Conservation (phyloP, 2,888 invertebrate genomes). For the Leucoma salicis region DNA sequence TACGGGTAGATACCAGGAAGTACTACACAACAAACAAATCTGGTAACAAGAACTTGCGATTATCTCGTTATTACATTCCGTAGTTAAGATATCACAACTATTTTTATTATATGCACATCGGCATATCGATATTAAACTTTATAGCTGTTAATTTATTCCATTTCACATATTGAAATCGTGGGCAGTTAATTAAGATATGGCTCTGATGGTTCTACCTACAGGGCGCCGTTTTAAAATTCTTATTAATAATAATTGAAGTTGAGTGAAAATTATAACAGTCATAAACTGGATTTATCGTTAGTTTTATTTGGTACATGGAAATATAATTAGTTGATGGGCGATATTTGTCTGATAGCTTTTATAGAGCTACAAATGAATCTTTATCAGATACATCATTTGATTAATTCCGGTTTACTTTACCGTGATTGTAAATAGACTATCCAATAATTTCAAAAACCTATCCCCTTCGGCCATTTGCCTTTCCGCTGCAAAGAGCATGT, state of each 20-base stretch:
- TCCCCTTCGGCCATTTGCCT: conserved; percentile 68
- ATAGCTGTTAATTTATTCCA: conserved; percentile 39
- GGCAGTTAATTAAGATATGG: conserved; percentile 41
- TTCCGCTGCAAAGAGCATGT: conserved; percentile 65
- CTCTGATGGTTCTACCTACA: conserved; percentile 34
- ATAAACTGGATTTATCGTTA: conserved; percentile 38
- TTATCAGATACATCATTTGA: conserved; percentile 48
- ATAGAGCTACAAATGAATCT: conserved; percentile 31
- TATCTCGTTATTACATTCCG: conserved; percentile 54
- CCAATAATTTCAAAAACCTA: conserved; percentile 75
- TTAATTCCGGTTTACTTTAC: conserved; percentile 62
- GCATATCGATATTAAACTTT: conserved; percentile 11
- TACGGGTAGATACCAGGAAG: conserved; percentile 70
- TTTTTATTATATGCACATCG: conserved; percentile 27
- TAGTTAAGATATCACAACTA: conserved; percentile 27
- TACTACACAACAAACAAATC: conserved; percentile 63
- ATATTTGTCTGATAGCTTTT: conserved; percentile 26
- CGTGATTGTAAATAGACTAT: conserved; percentile 69
- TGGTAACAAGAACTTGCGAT: conserved; percentile 54
- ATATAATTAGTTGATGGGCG: conserved; percentile 40
- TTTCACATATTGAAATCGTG: conserved; percentile 34
- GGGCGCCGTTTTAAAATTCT: conserved; percentile 41
- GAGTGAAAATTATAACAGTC: conserved; percentile 35
- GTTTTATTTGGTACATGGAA: conserved; percentile 43
- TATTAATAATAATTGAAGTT: conserved; percentile 39